A percentile compares a stretch with the other conserved stretches of the same genome.
phyloP scores from a whole-genome alignment of 2,797 vertebrate species.

The Gadopsis marmoratus region DNA sequence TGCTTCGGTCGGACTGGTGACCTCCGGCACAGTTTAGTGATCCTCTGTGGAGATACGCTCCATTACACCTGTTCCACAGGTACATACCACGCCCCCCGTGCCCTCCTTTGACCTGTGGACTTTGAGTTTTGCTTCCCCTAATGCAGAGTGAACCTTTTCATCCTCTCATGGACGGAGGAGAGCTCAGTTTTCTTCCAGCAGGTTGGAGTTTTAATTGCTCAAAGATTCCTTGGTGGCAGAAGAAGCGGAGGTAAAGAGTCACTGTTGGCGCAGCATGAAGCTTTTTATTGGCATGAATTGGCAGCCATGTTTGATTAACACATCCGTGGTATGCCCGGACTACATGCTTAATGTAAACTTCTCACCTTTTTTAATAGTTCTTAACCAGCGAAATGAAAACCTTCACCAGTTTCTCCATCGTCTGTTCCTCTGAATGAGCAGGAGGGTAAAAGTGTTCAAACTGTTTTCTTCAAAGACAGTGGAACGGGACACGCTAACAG shows the following conservation, averaged over 20 bases:
- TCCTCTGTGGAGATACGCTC: conserved; percentile 1
- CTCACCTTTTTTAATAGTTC: no score
- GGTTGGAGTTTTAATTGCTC: not conserved
- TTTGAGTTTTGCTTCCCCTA: not conserved
- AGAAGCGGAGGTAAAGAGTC: not conserved
- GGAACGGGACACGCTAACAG: no score
- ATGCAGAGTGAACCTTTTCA: no score
- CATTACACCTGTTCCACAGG: conserved; percentile 7
- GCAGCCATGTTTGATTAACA: not conserved
- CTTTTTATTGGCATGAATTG: no score
- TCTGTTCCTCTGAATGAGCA: no score
- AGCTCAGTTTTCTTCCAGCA: not conserved
- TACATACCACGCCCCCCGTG: not conserved
- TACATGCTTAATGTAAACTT: not conserved
- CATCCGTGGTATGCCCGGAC: not conserved
- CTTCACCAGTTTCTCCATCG: not conserved
- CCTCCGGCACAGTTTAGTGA: not conserved
- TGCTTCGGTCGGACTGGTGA: not conserved
- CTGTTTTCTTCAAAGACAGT: no score
- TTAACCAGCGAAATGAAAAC: not conserved
- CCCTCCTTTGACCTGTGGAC: conserved; percentile 11
- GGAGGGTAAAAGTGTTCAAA: no score
- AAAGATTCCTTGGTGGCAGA: not conserved
- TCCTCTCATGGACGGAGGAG: not conserved
- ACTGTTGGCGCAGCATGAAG: no score